These are phyloP conservation scores for Cheilinus undulatus DNA, from an alignment of 2,113 vertebrate species.

Conservation along the genomic window DNA sequence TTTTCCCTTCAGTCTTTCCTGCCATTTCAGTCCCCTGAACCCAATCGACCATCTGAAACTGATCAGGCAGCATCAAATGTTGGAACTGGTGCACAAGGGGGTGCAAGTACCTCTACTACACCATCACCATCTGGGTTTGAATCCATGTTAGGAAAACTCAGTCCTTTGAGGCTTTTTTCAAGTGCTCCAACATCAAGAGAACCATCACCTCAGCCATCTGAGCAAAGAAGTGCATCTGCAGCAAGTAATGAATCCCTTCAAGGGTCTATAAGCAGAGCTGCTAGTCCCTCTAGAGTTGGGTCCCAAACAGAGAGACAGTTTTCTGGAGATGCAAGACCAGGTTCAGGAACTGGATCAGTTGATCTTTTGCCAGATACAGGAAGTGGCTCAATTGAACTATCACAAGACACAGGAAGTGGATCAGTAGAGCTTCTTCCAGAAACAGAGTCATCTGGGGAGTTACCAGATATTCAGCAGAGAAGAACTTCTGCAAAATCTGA, in stretches of 20 bases:
- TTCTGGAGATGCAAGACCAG: constrained; percentile 59
- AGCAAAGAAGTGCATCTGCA: constrained; percentile 60
- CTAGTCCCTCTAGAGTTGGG: constrained; percentile 35
- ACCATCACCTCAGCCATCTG: constrained; percentile 65
- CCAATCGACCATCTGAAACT: constrained; percentile 52
- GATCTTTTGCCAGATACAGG: constrained; percentile 72
- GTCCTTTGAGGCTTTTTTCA: constrained; percentile 85
- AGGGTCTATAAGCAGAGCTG: constrained; percentile 36
- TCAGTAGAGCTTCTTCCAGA: constrained; percentile 82
- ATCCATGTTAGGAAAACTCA: constrained; percentile 88
- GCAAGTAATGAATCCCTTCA: constrained; percentile 57
- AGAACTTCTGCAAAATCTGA: constrained; percentile 50
- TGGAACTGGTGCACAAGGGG: constrained; percentile 43
- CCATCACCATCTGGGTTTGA: constrained; percentile 84
- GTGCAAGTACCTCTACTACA: constrained; percentile 25
- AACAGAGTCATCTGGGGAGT: constrained; percentile 81
- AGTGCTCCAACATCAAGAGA: constrained; percentile 71
- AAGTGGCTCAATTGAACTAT: constrained; percentile 72
- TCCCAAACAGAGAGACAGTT: constrained; percentile 59
- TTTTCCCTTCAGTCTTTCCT: constrained; percentile 81
- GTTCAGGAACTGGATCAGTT: constrained; percentile 74
- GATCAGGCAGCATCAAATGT: constrained; percentile 18
- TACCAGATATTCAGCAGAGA: constrained; percentile 78
- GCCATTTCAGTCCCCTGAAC: constrained; percentile 74
- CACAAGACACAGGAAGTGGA: constrained; percentile 67